A percentile compares a stretch with the other conserved stretches of the same genome.
phyloP scores from a whole-genome alignment of 2,888 invertebrate genomes.

The Eupithecia pulchellata region DNA sequence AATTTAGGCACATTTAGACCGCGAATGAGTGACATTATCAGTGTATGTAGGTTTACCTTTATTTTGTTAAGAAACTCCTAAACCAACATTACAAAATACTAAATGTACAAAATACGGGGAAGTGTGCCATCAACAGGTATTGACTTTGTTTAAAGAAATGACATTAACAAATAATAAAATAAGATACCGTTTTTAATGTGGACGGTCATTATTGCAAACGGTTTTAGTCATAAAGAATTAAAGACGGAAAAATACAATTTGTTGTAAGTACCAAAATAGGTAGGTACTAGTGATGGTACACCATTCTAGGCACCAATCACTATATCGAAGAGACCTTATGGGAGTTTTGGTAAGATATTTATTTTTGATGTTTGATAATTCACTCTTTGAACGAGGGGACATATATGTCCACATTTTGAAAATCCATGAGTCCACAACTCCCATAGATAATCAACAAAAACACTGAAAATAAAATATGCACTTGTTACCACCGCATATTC shows the following conservation, averaged over 20 bases:
- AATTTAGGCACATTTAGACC: constrained; percentile 58
- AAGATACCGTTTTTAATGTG: neutral
- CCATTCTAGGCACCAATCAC: neutral
- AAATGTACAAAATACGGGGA: neutral
- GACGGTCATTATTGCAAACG: constrained; percentile 2
- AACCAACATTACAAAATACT: neutral
- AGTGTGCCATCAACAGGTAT: neutral
- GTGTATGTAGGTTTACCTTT: neutral
- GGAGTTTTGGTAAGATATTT: neutral
- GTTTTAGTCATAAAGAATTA: neutral
- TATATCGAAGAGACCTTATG: neutral
- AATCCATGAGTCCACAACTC: too few species aligned
- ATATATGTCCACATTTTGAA: too few species aligned
- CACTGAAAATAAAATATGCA: neutral
- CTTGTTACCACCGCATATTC: neutral
- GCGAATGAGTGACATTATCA: constrained; percentile 33
- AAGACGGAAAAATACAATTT: neutral
- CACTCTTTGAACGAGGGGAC: too few species aligned
- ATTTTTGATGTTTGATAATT: neutral
- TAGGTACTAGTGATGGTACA: too few species aligned
- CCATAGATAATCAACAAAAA: neutral
- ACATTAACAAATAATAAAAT: neutral
- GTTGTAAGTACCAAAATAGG: neutral
- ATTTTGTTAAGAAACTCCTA: constrained; percentile 12
- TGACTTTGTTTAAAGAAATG: constrained; percentile 2